Percentiles rank a stretch among this genome's conserved stretches.
phyloP scores from a whole-genome alignment of 2,888 invertebrate species.

The Micropterix aruncella region DNA sequence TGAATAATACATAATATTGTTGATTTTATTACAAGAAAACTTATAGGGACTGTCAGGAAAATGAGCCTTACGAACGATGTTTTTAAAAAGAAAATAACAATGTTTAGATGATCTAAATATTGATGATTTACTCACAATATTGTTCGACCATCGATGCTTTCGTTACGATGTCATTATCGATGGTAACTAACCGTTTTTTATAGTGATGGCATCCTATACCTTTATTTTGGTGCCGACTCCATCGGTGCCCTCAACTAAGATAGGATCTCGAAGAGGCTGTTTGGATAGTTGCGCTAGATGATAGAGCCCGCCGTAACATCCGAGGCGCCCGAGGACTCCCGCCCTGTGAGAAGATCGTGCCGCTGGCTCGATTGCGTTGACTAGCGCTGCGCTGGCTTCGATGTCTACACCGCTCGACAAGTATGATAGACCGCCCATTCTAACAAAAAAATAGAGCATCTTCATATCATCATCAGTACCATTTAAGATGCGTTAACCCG shows the following conservation, averaged over 20 bases:
- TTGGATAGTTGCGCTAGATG: conserved; percentile 59
- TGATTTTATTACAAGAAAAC: too few relatives aligned
- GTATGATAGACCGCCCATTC: conserved; percentile 62
- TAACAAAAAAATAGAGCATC: too few relatives aligned
- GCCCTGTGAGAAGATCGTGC: conserved; percentile 64
- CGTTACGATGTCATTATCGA: conserved; percentile 14
- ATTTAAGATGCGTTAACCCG: too few relatives aligned
- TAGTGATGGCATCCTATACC: conserved; percentile 28
- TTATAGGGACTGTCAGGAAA: too few relatives aligned
- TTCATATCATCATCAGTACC: too few relatives aligned
- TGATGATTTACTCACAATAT: too few relatives aligned
- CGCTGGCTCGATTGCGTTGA: conserved; percentile 68
- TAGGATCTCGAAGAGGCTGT: conserved; percentile 54
- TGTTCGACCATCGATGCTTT: too few relatives aligned
- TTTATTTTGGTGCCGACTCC: conserved; percentile 96
- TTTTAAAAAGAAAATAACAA: too few relatives aligned
- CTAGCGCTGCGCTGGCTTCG: conserved; percentile 76
- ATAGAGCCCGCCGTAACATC: conserved; percentile 90
- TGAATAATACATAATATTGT: too few relatives aligned
- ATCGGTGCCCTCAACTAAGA: conserved; percentile 88
- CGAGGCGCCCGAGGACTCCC: conserved; percentile 72
- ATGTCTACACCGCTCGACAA: conserved; percentile 89
- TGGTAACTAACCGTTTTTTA: conserved; percentile 2
- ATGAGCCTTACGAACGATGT: too few relatives aligned
- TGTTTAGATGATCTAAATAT: too few relatives aligned